Evolutionary conservation across 2,113 vertebrate genomes (phyloP).

Genomic region (Psittacus erithacus): DNA sequence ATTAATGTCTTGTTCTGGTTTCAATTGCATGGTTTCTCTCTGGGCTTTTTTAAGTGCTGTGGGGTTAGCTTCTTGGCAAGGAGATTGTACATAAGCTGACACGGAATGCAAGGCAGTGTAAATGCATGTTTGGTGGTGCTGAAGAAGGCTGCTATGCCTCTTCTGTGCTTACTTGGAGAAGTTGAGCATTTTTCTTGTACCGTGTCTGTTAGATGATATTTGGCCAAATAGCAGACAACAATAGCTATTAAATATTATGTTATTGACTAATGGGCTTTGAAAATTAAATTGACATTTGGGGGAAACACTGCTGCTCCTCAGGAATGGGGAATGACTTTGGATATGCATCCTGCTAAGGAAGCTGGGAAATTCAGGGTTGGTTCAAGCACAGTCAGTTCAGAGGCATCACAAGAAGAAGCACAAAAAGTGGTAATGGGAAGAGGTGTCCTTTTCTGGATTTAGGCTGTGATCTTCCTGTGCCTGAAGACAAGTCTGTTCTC

Average conservation of each 20-base stretch:
- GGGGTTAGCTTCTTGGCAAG: background rate
- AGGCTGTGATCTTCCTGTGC: background rate
- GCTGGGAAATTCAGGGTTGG: fast-evolving
- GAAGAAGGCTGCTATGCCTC: background rate
- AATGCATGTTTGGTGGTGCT: fast-evolving
- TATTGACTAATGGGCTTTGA: background rate
- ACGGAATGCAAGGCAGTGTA: fast-evolving
- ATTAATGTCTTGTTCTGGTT: constrained; percentile 42
- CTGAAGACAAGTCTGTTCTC: background rate
- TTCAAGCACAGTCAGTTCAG: background rate
- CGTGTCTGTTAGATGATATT: background rate
- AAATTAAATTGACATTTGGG: background rate
- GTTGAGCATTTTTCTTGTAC: fast-evolving
- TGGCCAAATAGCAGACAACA: background rate
- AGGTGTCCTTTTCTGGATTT: background rate
- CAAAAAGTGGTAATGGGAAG: too few relatives aligned
- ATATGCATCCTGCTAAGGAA: background rate
- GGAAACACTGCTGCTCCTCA: background rate
- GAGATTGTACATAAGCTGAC: background rate
- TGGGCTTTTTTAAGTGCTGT: background rate
- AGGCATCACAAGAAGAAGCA: background rate
- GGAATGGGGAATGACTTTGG: background rate
- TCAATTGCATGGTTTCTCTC: background rate
- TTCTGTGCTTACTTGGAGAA: background rate
- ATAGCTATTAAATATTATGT: fast-evolving